These are phyloP conservation scores for Megalopta genalis DNA, from an alignment of 1,140 invertebrate genomes.

Conservation along the genomic window DNA sequence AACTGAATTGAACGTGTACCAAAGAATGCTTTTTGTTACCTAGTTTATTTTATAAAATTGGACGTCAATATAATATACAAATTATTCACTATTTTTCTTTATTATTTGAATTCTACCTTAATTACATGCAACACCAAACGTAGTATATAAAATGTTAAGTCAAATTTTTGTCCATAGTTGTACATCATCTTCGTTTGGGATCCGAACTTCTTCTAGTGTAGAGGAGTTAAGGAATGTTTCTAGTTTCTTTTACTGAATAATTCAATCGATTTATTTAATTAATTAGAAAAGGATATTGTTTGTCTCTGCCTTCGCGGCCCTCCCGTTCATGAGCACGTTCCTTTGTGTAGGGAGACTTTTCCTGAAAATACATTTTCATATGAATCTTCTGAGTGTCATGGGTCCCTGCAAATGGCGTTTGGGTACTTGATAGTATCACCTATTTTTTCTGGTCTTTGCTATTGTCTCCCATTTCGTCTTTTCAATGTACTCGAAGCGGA, in stretches of 20 bases:
- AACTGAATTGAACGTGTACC: constrained; percentile 46
- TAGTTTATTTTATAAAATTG: constrained; percentile 76
- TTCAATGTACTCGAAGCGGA: constrained; percentile 71
- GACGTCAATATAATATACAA: constrained; percentile 76
- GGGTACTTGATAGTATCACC: constrained; percentile 67
- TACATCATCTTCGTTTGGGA: constrained; percentile 82
- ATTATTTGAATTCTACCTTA: constrained; percentile 76
- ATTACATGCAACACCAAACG: constrained; percentile 80
- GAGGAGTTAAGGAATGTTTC: constrained; percentile 42
- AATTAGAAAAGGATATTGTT: constrained; percentile 88
- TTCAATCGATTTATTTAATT: neutral
- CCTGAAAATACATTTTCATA: constrained; percentile 81
- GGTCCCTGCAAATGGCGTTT: constrained; percentile 53
- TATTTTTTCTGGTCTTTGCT: constrained; percentile 68
- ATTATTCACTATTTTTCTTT: constrained; percentile 75
- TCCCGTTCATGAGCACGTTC: constrained; percentile 85
- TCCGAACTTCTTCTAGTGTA: constrained; percentile 81
- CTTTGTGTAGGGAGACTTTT: constrained; percentile 85
- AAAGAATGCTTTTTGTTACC: constrained; percentile 43
- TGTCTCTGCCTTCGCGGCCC: constrained; percentile 84
- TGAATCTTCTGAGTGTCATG: constrained; percentile 44
- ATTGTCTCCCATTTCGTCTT: constrained; percentile 73
- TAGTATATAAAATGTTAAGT: constrained; percentile 79
- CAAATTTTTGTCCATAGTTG: constrained; percentile 68
- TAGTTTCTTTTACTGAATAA: too few relatives aligned